Percentiles rank a stretch among this genome's conserved stretches.
Evolutionary conservation across 1,140 invertebrate species (phyloP).

Genomic region (Brachionus plicatilis): DNA sequence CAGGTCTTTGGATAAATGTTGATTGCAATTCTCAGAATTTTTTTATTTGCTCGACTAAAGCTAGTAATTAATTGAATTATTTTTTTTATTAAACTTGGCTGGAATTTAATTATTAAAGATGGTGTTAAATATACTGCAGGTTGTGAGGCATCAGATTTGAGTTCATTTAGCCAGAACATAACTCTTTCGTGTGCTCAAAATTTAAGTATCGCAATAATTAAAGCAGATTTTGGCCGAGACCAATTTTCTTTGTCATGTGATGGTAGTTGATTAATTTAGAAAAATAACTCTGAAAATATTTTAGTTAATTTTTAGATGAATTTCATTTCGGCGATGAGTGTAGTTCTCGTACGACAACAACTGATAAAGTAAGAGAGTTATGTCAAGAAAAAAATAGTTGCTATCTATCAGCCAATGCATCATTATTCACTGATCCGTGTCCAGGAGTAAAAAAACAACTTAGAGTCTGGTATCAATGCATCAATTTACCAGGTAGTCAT

Average conservation of each 20-base stretch:
- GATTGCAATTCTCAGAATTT: background rate
- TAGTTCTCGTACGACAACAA: background rate
- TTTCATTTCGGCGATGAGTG: conserved; percentile 24
- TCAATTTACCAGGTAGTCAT: background rate
- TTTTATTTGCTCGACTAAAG: conserved; percentile 22
- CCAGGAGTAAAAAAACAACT: conserved; percentile 30
- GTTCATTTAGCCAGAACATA: background rate
- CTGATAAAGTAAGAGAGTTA: conserved; percentile 3
- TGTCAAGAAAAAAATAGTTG: conserved; percentile 31
- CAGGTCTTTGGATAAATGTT: conserved; percentile 24
- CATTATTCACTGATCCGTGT: conserved; percentile 19
- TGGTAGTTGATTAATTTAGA: background rate
- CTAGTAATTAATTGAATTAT: background rate
- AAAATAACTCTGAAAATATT: background rate
- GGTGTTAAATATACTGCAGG: conserved; percentile 8
- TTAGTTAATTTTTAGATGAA: background rate
- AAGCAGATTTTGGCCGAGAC: conserved; percentile 36
- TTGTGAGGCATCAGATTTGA: conserved; percentile 8
- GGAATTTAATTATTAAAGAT: background rate
- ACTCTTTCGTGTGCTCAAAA: conserved; percentile 10
- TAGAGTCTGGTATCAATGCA: conserved; percentile 38
- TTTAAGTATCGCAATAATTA: conserved; percentile 26
- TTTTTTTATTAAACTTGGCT: background rate
- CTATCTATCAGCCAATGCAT: background rate
- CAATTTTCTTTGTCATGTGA: conserved; percentile 32